A percentile compares a stretch with the other conserved stretches of the same genome.
Evolutionary conservation across 1,140 invertebrate species (phyloP).

Genomic region (Melipona quadrifasciata): DNA sequence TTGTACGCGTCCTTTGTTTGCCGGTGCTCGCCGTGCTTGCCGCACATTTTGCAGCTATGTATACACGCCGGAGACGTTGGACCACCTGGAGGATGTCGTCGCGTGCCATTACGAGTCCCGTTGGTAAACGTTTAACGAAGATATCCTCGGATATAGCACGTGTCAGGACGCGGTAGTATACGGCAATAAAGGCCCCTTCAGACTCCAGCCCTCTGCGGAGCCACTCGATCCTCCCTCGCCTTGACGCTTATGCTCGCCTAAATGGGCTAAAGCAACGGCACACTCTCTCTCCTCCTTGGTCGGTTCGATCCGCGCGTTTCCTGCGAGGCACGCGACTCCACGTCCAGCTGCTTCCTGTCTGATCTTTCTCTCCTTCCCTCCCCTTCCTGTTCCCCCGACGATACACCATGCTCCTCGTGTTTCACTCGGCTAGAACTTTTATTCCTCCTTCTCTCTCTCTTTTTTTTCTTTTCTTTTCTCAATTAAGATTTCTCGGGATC

Average conservation of each 20-base stretch:
- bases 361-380: conserved; percentile 25
- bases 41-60: conserved; percentile 32
- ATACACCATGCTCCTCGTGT: conserved; percentile 41
- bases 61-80: conserved; percentile 42
- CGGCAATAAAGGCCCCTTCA: conserved; percentile 64
- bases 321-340: conserved; percentile 66
- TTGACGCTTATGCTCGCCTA: conserved; percentile 18
- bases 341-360: conserved; percentile 69
- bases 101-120: conserved; percentile 67
- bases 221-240: conserved; percentile 58
- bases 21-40: background rate
- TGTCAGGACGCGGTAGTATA: conserved; percentile 53
- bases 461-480: background rate
- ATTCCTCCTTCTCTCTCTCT: background rate
- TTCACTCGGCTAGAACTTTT: background rate
- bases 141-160: conserved; percentile 56
- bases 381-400: conserved; percentile 30
- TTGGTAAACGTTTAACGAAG: conserved; percentile 69
- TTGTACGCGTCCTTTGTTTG: background rate
- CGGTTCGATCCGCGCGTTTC: conserved; percentile 53
- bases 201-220: conserved; percentile 27
- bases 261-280: conserved; percentile 32
- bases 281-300: background rate
- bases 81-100: conserved; percentile 68
- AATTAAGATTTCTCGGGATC: background rate